phyloP scores from a whole-genome alignment of 1,140 invertebrate genomes.

The Rhopalosiphum padi region DNA sequence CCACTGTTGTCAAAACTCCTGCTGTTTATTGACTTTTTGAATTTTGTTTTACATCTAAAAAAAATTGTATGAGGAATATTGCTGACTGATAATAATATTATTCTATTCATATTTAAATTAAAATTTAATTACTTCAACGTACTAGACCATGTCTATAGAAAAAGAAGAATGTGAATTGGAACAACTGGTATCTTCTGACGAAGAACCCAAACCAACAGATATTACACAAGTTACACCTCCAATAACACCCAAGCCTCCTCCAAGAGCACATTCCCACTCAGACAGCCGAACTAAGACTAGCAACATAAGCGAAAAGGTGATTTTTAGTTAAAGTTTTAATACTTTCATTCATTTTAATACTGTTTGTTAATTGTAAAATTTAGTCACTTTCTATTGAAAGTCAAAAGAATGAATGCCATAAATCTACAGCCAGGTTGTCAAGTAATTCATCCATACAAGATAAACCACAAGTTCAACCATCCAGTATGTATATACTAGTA shows the following conservation, averaged over 20 bases:
- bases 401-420: constrained; percentile 41
- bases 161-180: constrained; percentile 61
- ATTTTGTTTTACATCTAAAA: background rate
- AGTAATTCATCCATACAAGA: constrained; percentile 44
- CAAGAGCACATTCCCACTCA: constrained; percentile 59
- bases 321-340: background rate
- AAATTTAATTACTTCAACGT: background rate
- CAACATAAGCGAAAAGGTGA: constrained; percentile 55
- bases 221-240: constrained; percentile 59
- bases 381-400: constrained; percentile 49
- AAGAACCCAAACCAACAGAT: constrained; percentile 58
- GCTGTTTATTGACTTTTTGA: background rate
- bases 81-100: background rate
- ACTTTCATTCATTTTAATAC: background rate
- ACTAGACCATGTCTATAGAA: constrained; percentile 59
- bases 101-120: background rate
- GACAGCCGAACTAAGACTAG: constrained; percentile 59
- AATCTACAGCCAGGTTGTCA: constrained; percentile 18
- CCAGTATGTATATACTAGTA: constrained; percentile 25
- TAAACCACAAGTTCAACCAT: background rate
- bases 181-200: constrained; percentile 60
- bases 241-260: constrained; percentile 58
- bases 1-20: background rate
- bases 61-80: background rate
- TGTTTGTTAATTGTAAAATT: constrained; percentile 1